Conservation (phyloP, 2,113 vertebrate genomes). For the Acrocephalus arundinaceus region DNA sequence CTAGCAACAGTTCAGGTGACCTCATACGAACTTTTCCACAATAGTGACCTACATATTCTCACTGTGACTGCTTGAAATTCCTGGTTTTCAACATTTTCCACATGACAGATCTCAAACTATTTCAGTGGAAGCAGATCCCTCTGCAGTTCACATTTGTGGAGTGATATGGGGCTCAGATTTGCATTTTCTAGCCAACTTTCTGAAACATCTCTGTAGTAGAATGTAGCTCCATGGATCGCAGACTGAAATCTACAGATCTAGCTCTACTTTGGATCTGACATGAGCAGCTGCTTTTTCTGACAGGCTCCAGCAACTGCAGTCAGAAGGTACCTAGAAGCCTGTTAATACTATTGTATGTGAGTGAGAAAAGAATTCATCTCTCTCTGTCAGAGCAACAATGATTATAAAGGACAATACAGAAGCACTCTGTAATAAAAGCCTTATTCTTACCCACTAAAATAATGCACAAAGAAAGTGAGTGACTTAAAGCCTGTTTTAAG, state of each 20-base stretch:
- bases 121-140: neutral
- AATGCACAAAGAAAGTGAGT: neutral
- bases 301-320: neutral
- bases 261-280: neutral
- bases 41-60: neutral
- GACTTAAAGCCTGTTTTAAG: neutral
- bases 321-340: neutral
- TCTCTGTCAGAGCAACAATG: neutral
- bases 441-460: neutral
- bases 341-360: neutral
- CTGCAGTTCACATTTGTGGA: neutral
- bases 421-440: neutral
- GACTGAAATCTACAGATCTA: neutral
- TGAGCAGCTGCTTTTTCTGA: neutral
- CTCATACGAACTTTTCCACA: neutral
- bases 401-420: neutral
- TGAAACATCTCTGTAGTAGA: neutral
- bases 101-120: neutral
- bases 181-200: neutral
- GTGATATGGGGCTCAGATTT: neutral
- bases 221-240: neutral
- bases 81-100: neutral
- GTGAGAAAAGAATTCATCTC: neutral
- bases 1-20: conserved; percentile 30
- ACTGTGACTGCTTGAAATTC: neutral